Conservation (phyloP, 2,113 vertebrate genomes). For the Hydrochoerus hydrochaeris region DNA sequence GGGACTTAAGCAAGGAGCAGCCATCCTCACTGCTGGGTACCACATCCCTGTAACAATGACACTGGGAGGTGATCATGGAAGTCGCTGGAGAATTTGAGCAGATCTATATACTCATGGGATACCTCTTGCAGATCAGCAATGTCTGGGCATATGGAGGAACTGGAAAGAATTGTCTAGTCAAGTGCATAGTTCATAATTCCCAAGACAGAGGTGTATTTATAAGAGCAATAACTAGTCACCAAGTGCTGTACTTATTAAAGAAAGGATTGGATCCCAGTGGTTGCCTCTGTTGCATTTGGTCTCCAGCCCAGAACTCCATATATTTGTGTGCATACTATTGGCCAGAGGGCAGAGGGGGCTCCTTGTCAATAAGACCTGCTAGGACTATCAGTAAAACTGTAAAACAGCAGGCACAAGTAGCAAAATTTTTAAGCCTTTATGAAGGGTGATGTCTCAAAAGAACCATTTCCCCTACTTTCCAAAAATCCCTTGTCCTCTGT, state of each 20-base stretch:
- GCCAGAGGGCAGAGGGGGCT: background rate
- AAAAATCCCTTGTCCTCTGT: background rate
- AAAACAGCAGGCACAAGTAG: background rate
- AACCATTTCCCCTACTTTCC: background rate
- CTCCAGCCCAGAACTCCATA: background rate
- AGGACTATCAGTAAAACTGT: background rate
- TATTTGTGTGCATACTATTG: no score
- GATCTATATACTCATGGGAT: background rate
- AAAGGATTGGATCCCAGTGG: background rate
- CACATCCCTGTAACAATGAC: background rate
- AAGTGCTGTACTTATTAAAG: background rate
- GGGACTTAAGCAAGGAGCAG: fast-evolving
- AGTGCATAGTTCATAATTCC: background rate
- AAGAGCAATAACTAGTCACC: background rate
- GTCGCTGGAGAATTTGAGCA: background rate
- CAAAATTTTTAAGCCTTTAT: background rate
- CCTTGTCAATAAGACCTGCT: background rate
- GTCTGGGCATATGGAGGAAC: background rate
- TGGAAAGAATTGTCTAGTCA: background rate
- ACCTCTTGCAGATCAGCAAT: background rate
- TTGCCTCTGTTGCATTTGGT: background rate
- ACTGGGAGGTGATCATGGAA: background rate
- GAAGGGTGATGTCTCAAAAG: background rate
- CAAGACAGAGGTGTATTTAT: background rate
- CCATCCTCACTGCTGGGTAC: background rate